Evolutionary conservation across 2,888 invertebrate species (phyloP), one percentile per base, ranked within the genome.

Genomic region (Ochropacha duplaris): DNA sequence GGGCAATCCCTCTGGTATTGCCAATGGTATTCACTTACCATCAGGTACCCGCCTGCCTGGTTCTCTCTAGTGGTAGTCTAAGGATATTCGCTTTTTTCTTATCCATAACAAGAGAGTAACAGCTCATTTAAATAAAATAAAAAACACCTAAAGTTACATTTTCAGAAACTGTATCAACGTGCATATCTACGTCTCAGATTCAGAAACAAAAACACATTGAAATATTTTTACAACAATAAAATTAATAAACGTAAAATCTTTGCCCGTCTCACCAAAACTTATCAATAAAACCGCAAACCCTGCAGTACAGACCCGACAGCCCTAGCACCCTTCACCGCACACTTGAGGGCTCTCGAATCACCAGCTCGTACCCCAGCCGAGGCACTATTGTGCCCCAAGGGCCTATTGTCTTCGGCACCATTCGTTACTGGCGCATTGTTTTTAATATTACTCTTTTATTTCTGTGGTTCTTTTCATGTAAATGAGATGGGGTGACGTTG

Each of bases 361-460:
- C 69, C 68, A 19, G 44, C 9, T 34, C 22, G 44, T 44, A 19
- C 44, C 44, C 16, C 44, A 44, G 9, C 44, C 44, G 19, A 19
- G 44, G 44, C 36, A 36, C 62, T 44, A 65, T 70, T 71, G 65
- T 69, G 54, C n/a, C 16, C 39, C 26, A 26, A 55, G 58, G 14
- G 61, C 65, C 52, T 51, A 69, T 71, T 72, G 73, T 72, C 60
- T 60, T 61, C 67, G 36, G 55, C 63, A 19, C 12, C 31, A 57
- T 74, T 73, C 74, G 74, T 74, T 74, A 75, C 70, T 56, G 50
- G 22, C 39, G 68, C 65, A 68, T 74, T 74, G 76, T 74, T 74
- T 74, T 71, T 71, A 68, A 55, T 36, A 51, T 73, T 69, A 68
- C 67, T 66, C 60, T 72, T 74, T 74, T 63, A 63, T 69, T 72